Conservation (phyloP, 1,140 invertebrate genomes). For the Aleiodes sp. region DNA sequence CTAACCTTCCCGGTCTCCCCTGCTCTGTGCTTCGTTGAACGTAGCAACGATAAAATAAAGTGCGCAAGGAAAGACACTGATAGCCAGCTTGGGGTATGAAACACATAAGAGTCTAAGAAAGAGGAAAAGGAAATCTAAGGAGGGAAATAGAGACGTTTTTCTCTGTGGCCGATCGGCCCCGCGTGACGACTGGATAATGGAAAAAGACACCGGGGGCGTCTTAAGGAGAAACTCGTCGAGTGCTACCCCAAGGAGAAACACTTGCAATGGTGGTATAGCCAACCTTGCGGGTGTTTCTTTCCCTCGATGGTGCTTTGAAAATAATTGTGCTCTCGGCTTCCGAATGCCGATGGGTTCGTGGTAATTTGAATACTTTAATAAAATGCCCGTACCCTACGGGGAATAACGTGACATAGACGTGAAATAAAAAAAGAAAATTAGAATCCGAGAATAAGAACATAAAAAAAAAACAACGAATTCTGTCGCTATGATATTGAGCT, state of each 20-base stretch:
- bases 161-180: constrained; percentile 21
- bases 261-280: constrained; percentile 28
- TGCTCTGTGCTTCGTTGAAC: not conserved
- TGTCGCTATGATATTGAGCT: not conserved
- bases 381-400: constrained; percentile 27
- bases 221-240: constrained; percentile 32
- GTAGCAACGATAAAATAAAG: constrained; percentile 17
- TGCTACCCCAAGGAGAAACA: constrained; percentile 13
- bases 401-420: not conserved
- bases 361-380: constrained; percentile 49
- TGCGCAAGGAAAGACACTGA: constrained; percentile 18
- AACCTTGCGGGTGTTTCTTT: constrained; percentile 15
- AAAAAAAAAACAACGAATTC: constrained; percentile 14
- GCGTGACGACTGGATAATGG: constrained; percentile 32
- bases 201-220: constrained; percentile 32
- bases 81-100: constrained; percentile 17
- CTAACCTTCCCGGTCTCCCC: no score
- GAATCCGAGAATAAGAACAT: not conserved
- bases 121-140: not conserved
- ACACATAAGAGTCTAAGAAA: not conserved
- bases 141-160: constrained; percentile 20
- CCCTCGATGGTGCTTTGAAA: constrained; percentile 40
- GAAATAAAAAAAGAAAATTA: constrained; percentile 15
- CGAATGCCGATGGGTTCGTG: constrained; percentile 41
- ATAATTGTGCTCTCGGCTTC: constrained; percentile 42